Evolutionary conservation across 1,140 invertebrate genomes (phyloP), one percentile per base, ranked within the genome.

Genomic region (Hermatobates lingyangjiaoensis): DNA sequence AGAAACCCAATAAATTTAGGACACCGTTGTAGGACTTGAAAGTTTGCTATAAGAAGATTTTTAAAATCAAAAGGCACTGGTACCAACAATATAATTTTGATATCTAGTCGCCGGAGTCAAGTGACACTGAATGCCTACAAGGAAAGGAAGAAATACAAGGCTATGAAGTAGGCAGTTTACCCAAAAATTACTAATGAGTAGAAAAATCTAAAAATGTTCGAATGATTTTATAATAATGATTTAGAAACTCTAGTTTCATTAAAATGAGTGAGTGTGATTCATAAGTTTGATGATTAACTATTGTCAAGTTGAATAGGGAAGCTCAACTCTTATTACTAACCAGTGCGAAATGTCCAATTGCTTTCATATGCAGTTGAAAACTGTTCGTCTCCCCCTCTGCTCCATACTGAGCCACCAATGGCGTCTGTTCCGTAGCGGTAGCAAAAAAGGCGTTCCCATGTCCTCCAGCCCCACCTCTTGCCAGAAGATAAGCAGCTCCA

Each of bases 371-470:
- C 2, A 98, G 61, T 1, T 71, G 66, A 61, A 87, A 91, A 27
- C 64, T 61, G 3, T 72, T 62, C 4, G 69, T 67, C 70, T 98
- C 92, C 2, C 94, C 95, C 10, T 60, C 28, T 0, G 83, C 94
- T 1, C 95, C 95, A 61, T 76, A 74, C 68, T 98, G 93, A 27
- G 85, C 84, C 54, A 93, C 74, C 53, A 76, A 66, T 4, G 95
- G 95, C 25, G 82, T 73, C 62, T 93, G 82, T 55, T 87, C 74
- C 20, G 74, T 76, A 60, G 85, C 80, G 0, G 81, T 80, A 21
- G 83, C 71, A 64, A 96, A 98, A 69, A 86, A 96, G 50, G 79
- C 71, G 69, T 98, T 98, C 3, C 95, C 95, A 65, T 85, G 82
- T 0, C 95, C 95, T 4, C 95, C 95, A 1, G 86, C 80, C 24